Evolutionary conservation across 2,797 vertebrate species (phyloP), one percentile per base, ranked within the genome.

Genomic region (Brotula barbata): DNA sequence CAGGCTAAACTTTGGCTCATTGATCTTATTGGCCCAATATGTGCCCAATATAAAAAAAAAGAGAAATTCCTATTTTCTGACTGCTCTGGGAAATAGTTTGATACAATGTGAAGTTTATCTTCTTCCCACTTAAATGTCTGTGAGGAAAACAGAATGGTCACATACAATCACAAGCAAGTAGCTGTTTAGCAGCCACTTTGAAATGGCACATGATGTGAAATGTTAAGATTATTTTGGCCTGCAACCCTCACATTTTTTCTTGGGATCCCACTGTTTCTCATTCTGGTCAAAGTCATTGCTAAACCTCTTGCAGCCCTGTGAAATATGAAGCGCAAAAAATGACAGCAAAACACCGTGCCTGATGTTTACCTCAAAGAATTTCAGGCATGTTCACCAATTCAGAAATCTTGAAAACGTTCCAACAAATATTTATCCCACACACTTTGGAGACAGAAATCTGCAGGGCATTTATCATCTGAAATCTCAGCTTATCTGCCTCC

Each of bases 321-420:
- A 42, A 43, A 49, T 4, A 41, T 19, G 71, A 51, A 74, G 7
- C 58, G 43, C 23, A 4, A 68, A 28, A 58, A n/a, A n/a, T 60
- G 36, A 12, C 17, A 19, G 37, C 58, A 40, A 63, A 75, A 72
- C 58, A 65, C 28, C 4, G 58, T 62, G 74, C 57, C 71, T 74
- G 61, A 47, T 57, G 51, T 58, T 72, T 25, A 33, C 68, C 49
- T 37, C 73, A 67, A 74, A 75, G 75, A 87, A 87, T 83, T 58
- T 53, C 49, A 74, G 68, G 63, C 64, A 83, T 82, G 73, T 58
- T 53, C 64, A 31, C 58, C 37, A 2, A 60, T 64, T 72, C 52
- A 45, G 36, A 59, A 58, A 68, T 14, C 21, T 25, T 50, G 66
- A 70, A 80, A 81, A 68, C 23, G 23, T 46, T 78, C 62, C 58